Percentiles rank a stretch among this genome's conserved stretches.
Conservation (phyloP, 2,113 vertebrate genomes). For the Grantiella picta region DNA sequence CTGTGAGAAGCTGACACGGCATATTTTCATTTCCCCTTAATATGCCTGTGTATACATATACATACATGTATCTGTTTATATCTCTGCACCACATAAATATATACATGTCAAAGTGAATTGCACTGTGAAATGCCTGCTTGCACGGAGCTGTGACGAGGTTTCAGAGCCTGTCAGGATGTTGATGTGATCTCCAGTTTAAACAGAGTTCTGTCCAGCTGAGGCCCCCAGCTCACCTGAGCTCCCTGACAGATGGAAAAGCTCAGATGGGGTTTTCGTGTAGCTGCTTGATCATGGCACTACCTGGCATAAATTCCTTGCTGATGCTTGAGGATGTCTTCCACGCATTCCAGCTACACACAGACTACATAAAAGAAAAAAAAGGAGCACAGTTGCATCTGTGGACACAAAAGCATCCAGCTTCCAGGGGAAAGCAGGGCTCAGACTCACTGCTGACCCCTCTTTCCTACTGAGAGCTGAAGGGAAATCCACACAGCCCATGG, state of each 20-base stretch:
- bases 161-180: neutral
- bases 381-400: neutral
- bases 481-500: neutral
- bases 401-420: neutral
- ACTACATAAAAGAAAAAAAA: no score
- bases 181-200: neutral
- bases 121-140: neutral
- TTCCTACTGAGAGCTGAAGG: neutral
- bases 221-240: neutral
- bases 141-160: rapidly evolving
- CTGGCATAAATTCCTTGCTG: no score
- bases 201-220: neutral
- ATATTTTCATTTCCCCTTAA: neutral
- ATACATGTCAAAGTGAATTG: neutral
- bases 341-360: no score
- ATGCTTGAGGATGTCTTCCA: no score
- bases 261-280: rapidly evolving
- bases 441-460: neutral
- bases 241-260: neutral
- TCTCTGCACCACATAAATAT: neutral
- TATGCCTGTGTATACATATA: neutral
- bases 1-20: neutral
- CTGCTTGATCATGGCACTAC: neutral
- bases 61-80: rapidly evolving
- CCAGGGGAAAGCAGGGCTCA: neutral